These are phyloP conservation scores for Bombus impatiens DNA, from an alignment of 1,140 invertebrate genomes.

Conservation along the genomic window DNA sequence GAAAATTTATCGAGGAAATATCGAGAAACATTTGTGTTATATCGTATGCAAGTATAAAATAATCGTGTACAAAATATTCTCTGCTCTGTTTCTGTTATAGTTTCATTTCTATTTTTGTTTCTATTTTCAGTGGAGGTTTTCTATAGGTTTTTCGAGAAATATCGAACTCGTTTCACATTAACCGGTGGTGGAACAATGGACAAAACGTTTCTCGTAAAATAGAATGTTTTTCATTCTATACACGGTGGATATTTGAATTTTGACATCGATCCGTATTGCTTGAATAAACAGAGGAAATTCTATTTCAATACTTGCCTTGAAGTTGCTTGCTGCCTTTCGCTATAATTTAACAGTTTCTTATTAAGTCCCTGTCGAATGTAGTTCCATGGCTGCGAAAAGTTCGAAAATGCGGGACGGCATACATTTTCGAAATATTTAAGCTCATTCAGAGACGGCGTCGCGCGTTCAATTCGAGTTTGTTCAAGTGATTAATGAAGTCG, in stretches of 20 bases:
- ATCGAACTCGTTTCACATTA: too few species aligned
- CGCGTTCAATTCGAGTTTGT: slow-evolving; percentile 10
- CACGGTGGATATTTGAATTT: background rate
- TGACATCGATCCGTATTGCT: background rate
- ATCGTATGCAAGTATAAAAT: background rate
- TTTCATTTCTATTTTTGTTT: too few species aligned
- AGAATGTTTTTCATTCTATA: background rate
- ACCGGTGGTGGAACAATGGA: too few species aligned
- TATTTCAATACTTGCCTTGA: background rate
- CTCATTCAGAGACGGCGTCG: background rate
- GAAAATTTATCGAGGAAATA: background rate
- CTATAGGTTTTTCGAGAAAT: too few species aligned
- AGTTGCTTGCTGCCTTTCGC: background rate
- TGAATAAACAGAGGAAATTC: background rate
- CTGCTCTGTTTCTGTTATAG: too few species aligned
- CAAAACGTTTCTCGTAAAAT: too few species aligned
- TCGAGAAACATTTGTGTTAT: too few species aligned
- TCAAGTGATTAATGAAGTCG: slow-evolving; percentile 48
- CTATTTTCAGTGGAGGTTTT: too few species aligned
- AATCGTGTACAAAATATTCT: background rate
- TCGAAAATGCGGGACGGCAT: background rate
- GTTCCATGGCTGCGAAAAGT: too few species aligned
- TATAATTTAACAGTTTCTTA: background rate
- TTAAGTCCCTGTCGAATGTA: too few species aligned
- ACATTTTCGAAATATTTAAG: slow-evolving; percentile 13